Evolutionary conservation across 2,888 invertebrate species (phyloP).

Genomic region (Spicauda simplicius): DNA sequence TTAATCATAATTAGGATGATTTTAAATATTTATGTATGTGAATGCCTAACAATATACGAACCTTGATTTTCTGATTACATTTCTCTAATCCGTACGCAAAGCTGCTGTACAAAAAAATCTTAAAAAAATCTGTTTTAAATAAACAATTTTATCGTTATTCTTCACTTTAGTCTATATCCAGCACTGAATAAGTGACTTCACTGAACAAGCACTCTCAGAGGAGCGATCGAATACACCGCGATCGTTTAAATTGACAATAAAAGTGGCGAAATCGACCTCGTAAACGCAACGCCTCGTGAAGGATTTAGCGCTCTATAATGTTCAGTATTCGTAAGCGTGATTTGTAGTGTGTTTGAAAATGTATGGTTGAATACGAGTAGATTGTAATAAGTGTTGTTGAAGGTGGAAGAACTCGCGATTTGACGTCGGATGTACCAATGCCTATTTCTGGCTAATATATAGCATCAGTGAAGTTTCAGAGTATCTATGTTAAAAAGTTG

Average conservation of each 20-base stretch:
- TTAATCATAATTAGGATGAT: no score
- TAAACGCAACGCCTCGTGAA: not conserved
- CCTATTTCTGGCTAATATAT: no score
- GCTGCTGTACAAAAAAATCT: no score
- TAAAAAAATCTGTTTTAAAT: no score
- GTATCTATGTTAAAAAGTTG: no score
- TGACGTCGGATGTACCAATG: no score
- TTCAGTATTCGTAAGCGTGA: not conserved
- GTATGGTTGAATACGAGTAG: not conserved
- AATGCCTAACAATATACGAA: no score
- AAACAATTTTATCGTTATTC: not conserved
- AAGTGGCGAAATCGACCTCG: constrained; percentile 3
- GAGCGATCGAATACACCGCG: not conserved
- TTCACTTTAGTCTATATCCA: not conserved
- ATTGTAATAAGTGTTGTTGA: no score
- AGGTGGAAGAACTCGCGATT: not conserved
- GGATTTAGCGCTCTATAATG: not conserved
- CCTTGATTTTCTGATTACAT: no score
- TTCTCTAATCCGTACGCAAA: no score
- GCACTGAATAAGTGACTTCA: not conserved
- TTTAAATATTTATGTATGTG: no score
- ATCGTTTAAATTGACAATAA: not conserved
- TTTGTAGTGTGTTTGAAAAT: not conserved
- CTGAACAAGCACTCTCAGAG: constrained; percentile 1
- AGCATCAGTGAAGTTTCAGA: no score